Evolutionary conservation across 2,888 invertebrate species (phyloP), one percentile per base, ranked within the genome.

Genomic region (Nomada hirtipes): DNA sequence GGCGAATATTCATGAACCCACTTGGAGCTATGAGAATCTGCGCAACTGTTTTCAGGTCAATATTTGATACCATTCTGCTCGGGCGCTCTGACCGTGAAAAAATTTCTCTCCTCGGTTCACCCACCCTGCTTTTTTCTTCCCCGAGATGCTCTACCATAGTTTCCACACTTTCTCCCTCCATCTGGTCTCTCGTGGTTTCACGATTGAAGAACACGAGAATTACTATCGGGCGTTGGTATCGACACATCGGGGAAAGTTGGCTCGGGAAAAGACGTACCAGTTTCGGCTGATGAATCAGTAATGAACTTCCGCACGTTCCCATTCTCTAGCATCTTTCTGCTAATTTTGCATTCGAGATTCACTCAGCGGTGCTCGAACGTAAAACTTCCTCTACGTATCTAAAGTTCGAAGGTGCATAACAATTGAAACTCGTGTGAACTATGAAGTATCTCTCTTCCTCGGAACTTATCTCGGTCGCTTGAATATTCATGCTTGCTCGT

Each of bases 1-100:
- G 64, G 70, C 80, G 86, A 86, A 87, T 87, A 87, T 87, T 88
- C 88, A 87, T 87, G 84, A 88, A 50, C 71, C 74, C 84, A 76
- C 88, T 82, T 61, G 74, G 55, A 81, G 82, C 82, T 82, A 84
- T 79, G 85, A 86, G 88, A 87, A 87, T 88, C 79, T 64, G 84
- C 72, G 74, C 88, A 86, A 88, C 82, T 87, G 87, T 86, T 84
- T 86, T 84, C 84, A 67, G 79, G 81, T 83, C 83, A 86, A 87
- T 88, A 88, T 88, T 88, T 80, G 78, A 84, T 88, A 82, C 60
- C 74, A 68, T 53, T 47, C 63, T 47, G 50, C 63, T 50, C 59
- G 52, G 52, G 26, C 78, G 50, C 61, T 44, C 52, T 70, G 68
- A 70, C 79, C 65, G 68, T 82, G 65, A 70, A 70, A 83, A 73